These are phyloP conservation scores for Probaryconus sp. DNA, from an alignment of 1,140 invertebrate genomes.

Conservation along the genomic window DNA sequence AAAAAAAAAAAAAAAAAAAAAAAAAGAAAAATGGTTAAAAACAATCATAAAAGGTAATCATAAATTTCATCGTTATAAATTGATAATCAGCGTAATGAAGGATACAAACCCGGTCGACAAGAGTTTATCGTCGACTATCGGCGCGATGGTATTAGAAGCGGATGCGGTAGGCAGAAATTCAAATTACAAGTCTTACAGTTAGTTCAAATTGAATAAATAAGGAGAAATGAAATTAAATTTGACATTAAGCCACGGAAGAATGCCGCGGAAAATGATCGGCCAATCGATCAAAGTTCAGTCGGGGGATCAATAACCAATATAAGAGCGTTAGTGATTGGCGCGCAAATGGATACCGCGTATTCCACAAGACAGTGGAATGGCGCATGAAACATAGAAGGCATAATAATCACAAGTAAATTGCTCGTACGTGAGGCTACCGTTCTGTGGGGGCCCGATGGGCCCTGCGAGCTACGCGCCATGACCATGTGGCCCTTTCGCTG, in stretches of 20 bases:
- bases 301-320: slow-evolving; percentile 47
- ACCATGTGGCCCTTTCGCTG: background rate
- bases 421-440: slow-evolving; percentile 78
- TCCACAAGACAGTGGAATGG: slow-evolving; percentile 68
- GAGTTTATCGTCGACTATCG: no score
- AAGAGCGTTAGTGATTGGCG: slow-evolving; percentile 35
- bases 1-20: no score
- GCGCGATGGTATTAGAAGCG: no score
- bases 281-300: slow-evolving; percentile 41
- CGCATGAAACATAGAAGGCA: slow-evolving; percentile 73
- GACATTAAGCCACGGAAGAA: slow-evolving; percentile 37
- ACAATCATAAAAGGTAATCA: no score
- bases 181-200: background rate
- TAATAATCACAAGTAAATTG: slow-evolving; percentile 79
- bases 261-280: slow-evolving; percentile 9
- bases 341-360: slow-evolving; percentile 40
- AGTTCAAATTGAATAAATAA: slow-evolving; percentile 25
- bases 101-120: no score
- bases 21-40: no score
- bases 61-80: no score
- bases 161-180: slow-evolving; percentile 36
- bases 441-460: slow-evolving; percentile 51
- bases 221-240: slow-evolving; percentile 53
- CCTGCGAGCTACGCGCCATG: background rate
- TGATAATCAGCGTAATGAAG: no score